Conservation (phyloP, 2,113 vertebrate genomes). For the Desmodus rotundus region DNA sequence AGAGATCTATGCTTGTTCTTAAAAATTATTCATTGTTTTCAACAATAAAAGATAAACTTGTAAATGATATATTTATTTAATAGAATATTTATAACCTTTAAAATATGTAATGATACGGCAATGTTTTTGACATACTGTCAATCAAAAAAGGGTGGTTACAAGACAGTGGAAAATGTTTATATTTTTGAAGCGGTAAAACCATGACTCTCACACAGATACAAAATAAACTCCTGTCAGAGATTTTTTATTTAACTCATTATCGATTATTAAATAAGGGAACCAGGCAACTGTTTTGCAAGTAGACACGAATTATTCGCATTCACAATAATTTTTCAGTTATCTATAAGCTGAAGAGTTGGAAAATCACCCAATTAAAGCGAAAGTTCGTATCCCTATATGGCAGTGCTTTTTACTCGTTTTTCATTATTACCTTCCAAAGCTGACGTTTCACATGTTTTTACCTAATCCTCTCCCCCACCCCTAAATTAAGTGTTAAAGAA, state of each 20-base stretch:
- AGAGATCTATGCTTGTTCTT: not conserved
- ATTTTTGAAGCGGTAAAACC: not conserved
- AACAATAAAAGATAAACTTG: not conserved
- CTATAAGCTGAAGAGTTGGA: not conserved
- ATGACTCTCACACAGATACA: not conserved
- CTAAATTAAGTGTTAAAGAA: not conserved
- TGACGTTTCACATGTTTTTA: not conserved
- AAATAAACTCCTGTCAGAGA: not conserved
- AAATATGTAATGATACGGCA: not conserved
- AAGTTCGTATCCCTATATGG: not conserved
- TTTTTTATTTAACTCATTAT: not conserved
- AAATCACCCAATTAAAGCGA: not conserved
- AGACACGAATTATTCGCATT: not conserved
- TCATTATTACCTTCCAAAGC: not conserved
- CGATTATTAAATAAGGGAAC: slow-evolving; percentile 9
- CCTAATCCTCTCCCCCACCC: not conserved
- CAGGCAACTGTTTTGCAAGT: not conserved
- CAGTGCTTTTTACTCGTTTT: not conserved
- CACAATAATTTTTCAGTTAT: not conserved
- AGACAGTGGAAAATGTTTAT: not conserved
- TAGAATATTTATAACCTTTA: not conserved
- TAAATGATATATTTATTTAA: not conserved
- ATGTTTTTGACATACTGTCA: not conserved
- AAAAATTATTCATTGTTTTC: slow-evolving; percentile 12
- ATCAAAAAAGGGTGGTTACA: not conserved